A percentile compares a stretch with the other conserved stretches of the same genome.
phyloP scores from a whole-genome alignment of 2,888 invertebrate genomes.

The Thymelicus lineola region DNA sequence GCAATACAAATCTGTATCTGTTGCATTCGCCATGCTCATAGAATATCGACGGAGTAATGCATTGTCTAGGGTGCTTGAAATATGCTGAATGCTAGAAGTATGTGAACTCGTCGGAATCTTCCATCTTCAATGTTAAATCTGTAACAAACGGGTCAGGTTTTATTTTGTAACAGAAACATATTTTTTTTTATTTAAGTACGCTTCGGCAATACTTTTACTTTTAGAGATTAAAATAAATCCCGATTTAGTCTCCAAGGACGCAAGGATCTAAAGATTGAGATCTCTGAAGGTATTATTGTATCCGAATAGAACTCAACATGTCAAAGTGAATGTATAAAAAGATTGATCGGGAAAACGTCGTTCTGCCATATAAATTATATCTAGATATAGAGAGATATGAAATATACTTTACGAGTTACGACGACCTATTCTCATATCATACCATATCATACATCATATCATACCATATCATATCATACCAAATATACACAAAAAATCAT shows the following conservation, averaged over 20 bases:
- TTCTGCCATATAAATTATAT: too few species aligned
- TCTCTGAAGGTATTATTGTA: background rate
- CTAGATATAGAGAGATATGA: too few species aligned
- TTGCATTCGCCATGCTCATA: conserved; percentile 59
- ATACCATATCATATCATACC: too few species aligned
- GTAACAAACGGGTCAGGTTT: conserved; percentile 36
- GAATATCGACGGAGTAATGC: conserved; percentile 38
- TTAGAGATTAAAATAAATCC: background rate
- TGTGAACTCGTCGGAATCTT: conserved; percentile 28
- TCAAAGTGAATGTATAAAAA: too few species aligned
- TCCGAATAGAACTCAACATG: too few species aligned
- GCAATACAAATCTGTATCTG: conserved; percentile 77
- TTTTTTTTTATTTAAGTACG: background rate
- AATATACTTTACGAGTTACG: too few species aligned
- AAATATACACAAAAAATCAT: too few species aligned
- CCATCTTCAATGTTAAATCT: conserved; percentile 33
- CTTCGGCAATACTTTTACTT: background rate
- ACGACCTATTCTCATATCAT: too few species aligned
- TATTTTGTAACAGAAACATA: background rate
- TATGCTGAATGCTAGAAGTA: background rate
- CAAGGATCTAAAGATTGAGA: background rate
- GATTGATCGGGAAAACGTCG: too few species aligned
- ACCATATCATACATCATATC: too few species aligned
- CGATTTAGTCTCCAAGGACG: background rate
- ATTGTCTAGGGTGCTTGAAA: conserved; percentile 44